These are phyloP conservation scores for Rattus rattus DNA, from an alignment of 2,113 vertebrate genomes.

Conservation along the genomic window DNA sequence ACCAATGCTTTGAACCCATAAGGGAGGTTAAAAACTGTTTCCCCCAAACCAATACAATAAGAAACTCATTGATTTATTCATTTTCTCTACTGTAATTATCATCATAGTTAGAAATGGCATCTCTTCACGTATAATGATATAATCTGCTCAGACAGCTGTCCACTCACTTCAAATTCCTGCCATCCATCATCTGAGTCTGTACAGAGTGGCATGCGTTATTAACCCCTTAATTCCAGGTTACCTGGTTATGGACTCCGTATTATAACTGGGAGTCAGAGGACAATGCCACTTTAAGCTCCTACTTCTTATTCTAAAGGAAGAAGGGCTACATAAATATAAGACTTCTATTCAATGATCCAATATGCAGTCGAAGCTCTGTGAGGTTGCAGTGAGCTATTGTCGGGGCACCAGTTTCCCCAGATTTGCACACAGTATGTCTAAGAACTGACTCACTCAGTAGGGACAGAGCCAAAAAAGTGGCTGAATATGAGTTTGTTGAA, in stretches of 20 bases:
- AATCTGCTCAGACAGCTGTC: constrained; percentile 75
- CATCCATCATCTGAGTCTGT: constrained; percentile 22
- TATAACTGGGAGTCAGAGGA: not conserved
- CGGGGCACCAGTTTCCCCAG: not conserved
- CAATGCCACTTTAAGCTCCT: not conserved
- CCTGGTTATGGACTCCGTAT: not conserved
- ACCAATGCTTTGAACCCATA: constrained; percentile 48
- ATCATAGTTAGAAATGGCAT: constrained; percentile 71
- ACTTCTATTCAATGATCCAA: not conserved
- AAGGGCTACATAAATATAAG: not conserved
- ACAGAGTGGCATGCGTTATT: constrained; percentile 26
- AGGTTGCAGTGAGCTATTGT: not conserved
- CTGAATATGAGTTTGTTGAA: constrained; percentile 32
- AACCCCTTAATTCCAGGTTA: constrained; percentile 42
- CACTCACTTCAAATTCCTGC: constrained; percentile 53
- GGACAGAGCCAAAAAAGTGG: not conserved
- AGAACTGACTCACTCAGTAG: not conserved
- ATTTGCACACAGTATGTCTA: not conserved
- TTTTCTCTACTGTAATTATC: constrained; percentile 73
- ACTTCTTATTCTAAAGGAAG: not conserved
- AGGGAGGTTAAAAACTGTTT: constrained; percentile 60
- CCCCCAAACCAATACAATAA: constrained; percentile 46
- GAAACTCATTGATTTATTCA: constrained; percentile 64
- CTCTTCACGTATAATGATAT: constrained; percentile 64
- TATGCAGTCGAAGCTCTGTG: not conserved